Percentiles rank a stretch among this genome's conserved stretches.
Evolutionary conservation across 37 sponge, comb jelly and placozoan genomes (phyloP).

Genomic region (Cladorhizidae sp.): DNA sequence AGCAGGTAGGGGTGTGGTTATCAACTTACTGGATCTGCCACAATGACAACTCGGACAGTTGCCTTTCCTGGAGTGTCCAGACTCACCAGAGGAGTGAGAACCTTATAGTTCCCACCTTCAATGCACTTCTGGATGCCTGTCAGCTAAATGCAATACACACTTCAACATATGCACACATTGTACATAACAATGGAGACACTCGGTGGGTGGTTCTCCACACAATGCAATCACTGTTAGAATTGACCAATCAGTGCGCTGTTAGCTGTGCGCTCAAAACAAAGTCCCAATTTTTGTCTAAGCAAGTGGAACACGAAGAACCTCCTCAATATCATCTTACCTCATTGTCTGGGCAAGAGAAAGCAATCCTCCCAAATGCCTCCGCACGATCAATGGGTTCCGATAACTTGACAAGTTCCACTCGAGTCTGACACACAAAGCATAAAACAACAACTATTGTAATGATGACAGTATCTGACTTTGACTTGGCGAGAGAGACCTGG

Average conservation of each 20-base stretch:
- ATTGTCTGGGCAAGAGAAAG: constrained; percentile 69
- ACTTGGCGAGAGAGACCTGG: constrained; percentile 38
- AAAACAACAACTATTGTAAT: background rate
- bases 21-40: constrained; percentile 78
- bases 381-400: constrained; percentile 60
- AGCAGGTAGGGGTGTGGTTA: background rate
- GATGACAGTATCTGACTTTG: background rate
- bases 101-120: constrained; percentile 27
- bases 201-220: no score
- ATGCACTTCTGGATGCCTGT: constrained; percentile 48
- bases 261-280: no score
- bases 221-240: no score
- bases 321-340: constrained; percentile 43
- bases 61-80: constrained; percentile 90
- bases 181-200: background rate
- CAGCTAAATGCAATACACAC: constrained; percentile 26
- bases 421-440: constrained; percentile 24
- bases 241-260: no score
- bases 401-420: constrained; percentile 44
- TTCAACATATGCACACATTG: background rate
- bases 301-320: no score
- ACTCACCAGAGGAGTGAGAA: constrained; percentile 85
- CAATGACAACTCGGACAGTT: constrained; percentile 78
- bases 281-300: no score
- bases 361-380: constrained; percentile 83